Evolutionary conservation across 92 coral and sea anemone species (phyloP).

Genomic region (Actinostola sp.): DNA sequence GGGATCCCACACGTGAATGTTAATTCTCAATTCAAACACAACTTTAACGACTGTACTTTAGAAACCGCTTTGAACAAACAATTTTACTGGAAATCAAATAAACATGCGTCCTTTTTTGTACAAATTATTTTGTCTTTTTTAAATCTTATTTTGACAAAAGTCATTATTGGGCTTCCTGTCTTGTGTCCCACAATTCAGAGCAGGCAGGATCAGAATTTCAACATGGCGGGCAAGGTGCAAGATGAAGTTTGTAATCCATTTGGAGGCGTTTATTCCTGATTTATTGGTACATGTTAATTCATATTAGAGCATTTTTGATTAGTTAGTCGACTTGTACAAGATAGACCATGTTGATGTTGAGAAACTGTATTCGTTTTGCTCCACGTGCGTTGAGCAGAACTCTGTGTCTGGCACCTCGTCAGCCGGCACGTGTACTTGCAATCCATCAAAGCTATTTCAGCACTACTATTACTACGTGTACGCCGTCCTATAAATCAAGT

Average conservation of each 20-base stretch:
- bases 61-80: no score
- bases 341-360: constrained; percentile 2
- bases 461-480: not conserved
- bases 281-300: no score
- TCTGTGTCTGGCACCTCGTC: not conserved
- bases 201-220: not conserved
- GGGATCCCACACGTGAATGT: no score
- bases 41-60: no score
- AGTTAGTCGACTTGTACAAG: not conserved
- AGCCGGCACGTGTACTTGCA: not conserved
- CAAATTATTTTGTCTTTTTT: no score
- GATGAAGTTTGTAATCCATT: not conserved
- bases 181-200: constrained; percentile 10
- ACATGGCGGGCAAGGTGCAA: constrained; percentile 28
- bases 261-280: not conserved
- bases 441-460: not conserved
- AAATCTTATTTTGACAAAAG: no score
- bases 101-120: no score
- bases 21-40: no score
- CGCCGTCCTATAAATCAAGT: not conserved
- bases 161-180: constrained; percentile 7
- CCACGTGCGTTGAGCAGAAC: not conserved
- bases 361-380: not conserved
- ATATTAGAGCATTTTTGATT: no score
- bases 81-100: no score